Percentiles rank a stretch among this genome's conserved stretches.
These are phyloP conservation scores for Nansenia antarctica DNA, from an alignment of 2,113 vertebrate species.

Conservation along the genomic window DNA sequence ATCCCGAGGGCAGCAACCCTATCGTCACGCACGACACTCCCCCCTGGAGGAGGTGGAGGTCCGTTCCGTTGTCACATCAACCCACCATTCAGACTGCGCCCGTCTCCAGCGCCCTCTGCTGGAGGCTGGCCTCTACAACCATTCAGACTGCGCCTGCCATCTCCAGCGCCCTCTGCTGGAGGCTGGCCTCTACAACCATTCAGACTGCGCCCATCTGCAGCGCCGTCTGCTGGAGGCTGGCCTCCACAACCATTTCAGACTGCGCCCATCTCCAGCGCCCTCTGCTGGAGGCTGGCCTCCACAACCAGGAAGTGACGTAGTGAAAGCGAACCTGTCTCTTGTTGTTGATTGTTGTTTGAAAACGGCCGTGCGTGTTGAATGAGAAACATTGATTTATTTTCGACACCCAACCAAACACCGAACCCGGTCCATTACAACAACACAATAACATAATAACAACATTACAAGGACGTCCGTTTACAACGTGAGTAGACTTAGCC, in stretches of 20 bases:
- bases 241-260: no score
- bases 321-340: background rate
- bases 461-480: background rate
- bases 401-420: background rate
- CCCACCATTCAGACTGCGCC: no score
- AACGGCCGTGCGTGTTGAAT: background rate
- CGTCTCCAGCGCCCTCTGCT: background rate
- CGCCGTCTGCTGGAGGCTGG: background rate
- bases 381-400: background rate
- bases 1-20: no score
- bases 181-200: background rate
- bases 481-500: background rate
- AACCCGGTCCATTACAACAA: no score
- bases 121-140: background rate
- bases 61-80: no score
- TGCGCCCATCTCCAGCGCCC: no score
- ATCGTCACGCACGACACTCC: no score
- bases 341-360: background rate
- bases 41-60: no score
- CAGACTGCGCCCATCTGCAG: no score
- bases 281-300: background rate
- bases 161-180: background rate
- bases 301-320: slow-evolving; percentile 43
- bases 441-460: background rate
- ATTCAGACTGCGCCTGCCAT: no score